phyloP scores from a whole-genome alignment of 2,113 vertebrate species.

The Herpetotheres cachinnans region DNA sequence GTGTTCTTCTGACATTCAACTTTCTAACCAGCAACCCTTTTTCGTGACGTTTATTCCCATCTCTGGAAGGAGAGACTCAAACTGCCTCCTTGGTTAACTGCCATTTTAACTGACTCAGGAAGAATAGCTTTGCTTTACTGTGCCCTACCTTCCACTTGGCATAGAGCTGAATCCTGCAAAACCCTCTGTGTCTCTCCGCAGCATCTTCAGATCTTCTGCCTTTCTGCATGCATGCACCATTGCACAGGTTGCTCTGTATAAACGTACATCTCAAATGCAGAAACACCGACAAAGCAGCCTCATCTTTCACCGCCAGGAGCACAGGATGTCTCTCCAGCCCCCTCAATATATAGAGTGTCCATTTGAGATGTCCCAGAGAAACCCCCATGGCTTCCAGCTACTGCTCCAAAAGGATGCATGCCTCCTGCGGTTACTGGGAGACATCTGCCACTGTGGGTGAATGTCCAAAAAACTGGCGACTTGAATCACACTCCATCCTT shows the following conservation, averaged over 20 bases:
- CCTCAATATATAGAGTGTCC: not conserved
- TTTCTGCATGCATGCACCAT: accelerated
- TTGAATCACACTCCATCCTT: not conserved
- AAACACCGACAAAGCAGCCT: not conserved
- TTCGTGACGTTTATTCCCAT: not conserved
- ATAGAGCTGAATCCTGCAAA: not conserved
- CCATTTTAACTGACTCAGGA: not conserved
- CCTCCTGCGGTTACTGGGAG: not conserved
- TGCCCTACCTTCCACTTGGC: not conserved
- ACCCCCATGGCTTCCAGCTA: not conserved
- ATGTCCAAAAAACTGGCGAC: accelerated
- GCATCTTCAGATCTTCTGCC: not conserved
- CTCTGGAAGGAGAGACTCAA: not conserved
- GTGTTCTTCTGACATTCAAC: not conserved
- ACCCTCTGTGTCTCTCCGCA: not conserved
- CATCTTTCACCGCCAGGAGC: not conserved
- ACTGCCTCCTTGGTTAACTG: not conserved
- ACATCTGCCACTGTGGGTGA: not conserved
- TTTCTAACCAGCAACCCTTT: not conserved
- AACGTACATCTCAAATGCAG: not conserved
- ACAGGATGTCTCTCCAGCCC: not conserved
- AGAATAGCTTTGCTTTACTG: not conserved
- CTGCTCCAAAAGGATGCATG: accelerated
- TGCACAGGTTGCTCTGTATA: not conserved
- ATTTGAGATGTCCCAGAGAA: not conserved